A percentile compares a stretch with the other conserved stretches of the same genome.
Evolutionary conservation across 1,140 invertebrate genomes (phyloP).

Genomic region (Ladona fulva): DNA sequence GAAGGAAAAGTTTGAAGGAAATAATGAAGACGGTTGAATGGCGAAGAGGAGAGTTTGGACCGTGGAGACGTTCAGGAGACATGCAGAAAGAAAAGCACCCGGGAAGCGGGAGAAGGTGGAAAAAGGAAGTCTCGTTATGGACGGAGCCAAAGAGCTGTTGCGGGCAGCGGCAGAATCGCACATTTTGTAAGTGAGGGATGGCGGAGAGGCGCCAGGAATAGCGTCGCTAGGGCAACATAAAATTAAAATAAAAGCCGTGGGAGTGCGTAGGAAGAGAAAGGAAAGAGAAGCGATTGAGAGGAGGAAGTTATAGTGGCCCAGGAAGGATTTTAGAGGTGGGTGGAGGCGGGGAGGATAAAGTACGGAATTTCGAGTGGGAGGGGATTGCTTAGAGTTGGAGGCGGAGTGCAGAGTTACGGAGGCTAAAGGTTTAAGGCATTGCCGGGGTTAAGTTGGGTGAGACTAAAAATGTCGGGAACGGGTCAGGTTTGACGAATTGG

Average conservation of each 20-base stretch:
- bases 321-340: background rate
- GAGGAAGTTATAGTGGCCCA: background rate
- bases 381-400: background rate
- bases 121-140: background rate
- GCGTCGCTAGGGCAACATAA: background rate
- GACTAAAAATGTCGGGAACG: too few species aligned
- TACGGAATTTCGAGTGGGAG: background rate
- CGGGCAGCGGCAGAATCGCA: background rate
- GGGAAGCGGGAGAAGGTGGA: background rate
- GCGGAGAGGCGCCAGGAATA: background rate
- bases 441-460: too few species aligned
- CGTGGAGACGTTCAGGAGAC: too few species aligned
- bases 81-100: too few species aligned
- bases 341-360: background rate
- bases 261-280: background rate
- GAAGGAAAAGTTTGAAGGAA: background rate
- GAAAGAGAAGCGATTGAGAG: background rate
- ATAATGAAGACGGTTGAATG: background rate
- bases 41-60: background rate
- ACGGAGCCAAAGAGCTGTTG: background rate
- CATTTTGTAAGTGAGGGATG: background rate
- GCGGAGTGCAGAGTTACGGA: background rate
- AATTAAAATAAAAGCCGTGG: background rate
- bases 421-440: background rate
- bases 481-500: too few species aligned